Conservation (phyloP, 2,888 invertebrate genomes). For the Palloptera scutellata region DNA sequence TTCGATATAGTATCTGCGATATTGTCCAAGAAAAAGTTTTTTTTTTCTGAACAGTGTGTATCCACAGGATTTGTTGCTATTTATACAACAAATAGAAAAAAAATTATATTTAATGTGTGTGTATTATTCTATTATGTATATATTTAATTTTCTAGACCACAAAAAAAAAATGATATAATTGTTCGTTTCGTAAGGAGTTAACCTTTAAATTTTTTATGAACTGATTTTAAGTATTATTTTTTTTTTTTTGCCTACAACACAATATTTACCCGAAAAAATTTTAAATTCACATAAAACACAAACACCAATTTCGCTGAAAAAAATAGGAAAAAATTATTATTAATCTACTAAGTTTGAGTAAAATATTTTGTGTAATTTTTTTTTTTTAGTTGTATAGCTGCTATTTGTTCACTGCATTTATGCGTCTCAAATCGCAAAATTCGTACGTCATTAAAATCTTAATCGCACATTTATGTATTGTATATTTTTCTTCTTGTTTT, state of each 20-base stretch:
- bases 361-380: too few species aligned
- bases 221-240: conserved; percentile 41
- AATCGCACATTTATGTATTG: too few species aligned
- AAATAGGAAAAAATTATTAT: conserved; percentile 10
- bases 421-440: too few species aligned
- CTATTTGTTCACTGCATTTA: background rate
- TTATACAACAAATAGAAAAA: conserved; percentile 31
- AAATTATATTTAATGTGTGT: background rate
- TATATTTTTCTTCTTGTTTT: too few species aligned
- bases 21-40: conserved; percentile 1
- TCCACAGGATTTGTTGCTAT: conserved; percentile 31
- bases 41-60: conserved; percentile 5
- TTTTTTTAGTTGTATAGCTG: too few species aligned
- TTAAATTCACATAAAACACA: conserved; percentile 42
- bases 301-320: conserved; percentile 38
- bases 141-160: conserved; percentile 6
- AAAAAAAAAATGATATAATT: too few species aligned
- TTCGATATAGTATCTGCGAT: conserved; percentile 12
- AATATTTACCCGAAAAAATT: conserved; percentile 13
- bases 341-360: background rate
- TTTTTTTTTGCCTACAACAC: too few species aligned
- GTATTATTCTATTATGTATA: too few species aligned
- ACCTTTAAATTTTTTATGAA: conserved; percentile 36
- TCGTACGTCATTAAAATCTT: too few species aligned
- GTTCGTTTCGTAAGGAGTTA: conserved; percentile 45